phyloP scores from a whole-genome alignment of 2,797 vertebrate genomes.

The Sebastes hopkinsi region DNA sequence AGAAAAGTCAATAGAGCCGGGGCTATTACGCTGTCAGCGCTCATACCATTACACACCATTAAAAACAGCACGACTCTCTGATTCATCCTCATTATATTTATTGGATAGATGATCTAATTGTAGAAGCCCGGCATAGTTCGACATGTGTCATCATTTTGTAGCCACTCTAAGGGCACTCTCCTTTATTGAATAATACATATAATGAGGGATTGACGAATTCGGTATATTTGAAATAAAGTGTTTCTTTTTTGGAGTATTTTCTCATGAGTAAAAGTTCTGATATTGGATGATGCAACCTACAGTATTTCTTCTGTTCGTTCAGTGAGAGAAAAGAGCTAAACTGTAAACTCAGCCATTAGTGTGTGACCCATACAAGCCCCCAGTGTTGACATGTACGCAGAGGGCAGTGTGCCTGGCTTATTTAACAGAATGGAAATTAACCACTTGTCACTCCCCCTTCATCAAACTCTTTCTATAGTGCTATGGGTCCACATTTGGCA shows the following conservation, averaged over 20 bases:
- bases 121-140: slow-evolving; percentile 50
- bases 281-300: background rate
- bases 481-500: slow-evolving; percentile 21
- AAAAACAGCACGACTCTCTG: slow-evolving; percentile 76
- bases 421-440: slow-evolving; percentile 57
- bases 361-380: slow-evolving; percentile 43
- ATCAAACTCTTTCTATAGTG: slow-evolving; percentile 2
- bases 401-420: slow-evolving; percentile 56
- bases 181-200: background rate
- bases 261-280: background rate
- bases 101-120: slow-evolving; percentile 79
- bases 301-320: background rate
- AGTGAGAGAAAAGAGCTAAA: slow-evolving; percentile 8
- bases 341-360: slow-evolving; percentile 37
- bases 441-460: slow-evolving; percentile 36
- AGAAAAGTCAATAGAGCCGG: slow-evolving; percentile 72
- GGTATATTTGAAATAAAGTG: background rate
- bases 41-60: slow-evolving; percentile 82
- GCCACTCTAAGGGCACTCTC: background rate
- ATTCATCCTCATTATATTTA: slow-evolving; percentile 86
- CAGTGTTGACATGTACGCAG: slow-evolving; percentile 75
- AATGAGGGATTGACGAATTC: background rate
- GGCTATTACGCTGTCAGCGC: slow-evolving; percentile 84
- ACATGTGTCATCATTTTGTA: slow-evolving; percentile 39
- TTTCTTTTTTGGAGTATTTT: background rate